Evolutionary conservation across 2,888 invertebrate genomes (phyloP).

Genomic region (Cheilosia impressa): DNA sequence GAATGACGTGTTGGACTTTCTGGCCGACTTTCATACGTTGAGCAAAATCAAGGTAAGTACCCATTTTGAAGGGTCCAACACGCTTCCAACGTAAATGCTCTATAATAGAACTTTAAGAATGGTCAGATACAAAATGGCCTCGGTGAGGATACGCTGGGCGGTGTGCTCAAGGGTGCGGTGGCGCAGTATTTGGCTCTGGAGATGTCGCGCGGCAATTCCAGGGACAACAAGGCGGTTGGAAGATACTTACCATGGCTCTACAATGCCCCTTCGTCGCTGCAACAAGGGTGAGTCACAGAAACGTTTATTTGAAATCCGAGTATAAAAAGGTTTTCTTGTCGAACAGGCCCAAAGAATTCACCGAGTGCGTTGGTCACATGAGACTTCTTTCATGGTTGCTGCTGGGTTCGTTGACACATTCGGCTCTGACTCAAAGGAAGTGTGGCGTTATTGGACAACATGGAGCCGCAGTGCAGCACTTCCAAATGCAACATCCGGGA

Average conservation of each 20-base stretch:
- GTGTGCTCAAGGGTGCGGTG: constrained; percentile 97
- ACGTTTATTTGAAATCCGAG: not conserved
- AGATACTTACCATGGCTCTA: constrained; percentile 96
- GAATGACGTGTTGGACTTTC: constrained; percentile 96
- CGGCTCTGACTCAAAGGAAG: constrained; percentile 85
- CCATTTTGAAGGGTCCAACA: constrained; percentile 2
- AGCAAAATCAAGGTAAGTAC: constrained; percentile 95
- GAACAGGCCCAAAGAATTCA: constrained; percentile 93
- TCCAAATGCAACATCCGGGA: constrained; percentile 79
- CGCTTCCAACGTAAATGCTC: constrained; percentile 30
- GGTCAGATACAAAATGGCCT: constrained; percentile 88
- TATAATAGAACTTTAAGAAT: constrained; percentile 84
- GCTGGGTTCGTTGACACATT: constrained; percentile 96
- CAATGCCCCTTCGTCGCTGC: constrained; percentile 90
- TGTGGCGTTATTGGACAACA: constrained; percentile 76
- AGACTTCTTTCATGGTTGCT: constrained; percentile 97
- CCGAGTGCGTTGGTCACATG: constrained; percentile 97
- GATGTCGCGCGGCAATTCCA: constrained; percentile 93
- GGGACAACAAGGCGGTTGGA: constrained; percentile 92
- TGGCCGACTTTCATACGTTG: constrained; percentile 97
- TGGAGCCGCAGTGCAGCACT: constrained; percentile 72
- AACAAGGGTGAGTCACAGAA: constrained; percentile 88
- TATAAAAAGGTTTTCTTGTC: not conserved
- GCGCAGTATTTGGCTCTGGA: constrained; percentile 97
- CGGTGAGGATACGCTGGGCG: constrained; percentile 98